A percentile compares a stretch with the other conserved stretches of the same genome.
These are phyloP conservation scores for Peromyscus leucopus DNA, from an alignment of 2,113 vertebrate genomes.

Conservation along the genomic window DNA sequence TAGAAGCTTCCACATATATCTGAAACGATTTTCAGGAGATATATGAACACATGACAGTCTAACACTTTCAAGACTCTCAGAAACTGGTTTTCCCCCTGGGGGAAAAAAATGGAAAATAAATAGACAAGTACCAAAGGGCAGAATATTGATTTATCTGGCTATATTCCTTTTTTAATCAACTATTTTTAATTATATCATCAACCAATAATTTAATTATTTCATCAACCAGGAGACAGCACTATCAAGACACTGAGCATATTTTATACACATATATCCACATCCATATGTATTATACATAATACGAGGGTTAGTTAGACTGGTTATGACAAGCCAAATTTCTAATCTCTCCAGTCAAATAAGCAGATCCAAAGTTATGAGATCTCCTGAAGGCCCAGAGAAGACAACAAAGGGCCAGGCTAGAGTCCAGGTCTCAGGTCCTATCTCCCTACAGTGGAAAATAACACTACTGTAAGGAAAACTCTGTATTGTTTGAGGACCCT, in stretches of 20 bases:
- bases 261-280: background rate
- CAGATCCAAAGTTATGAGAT: background rate
- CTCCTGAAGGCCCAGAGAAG: background rate
- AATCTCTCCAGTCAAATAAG: background rate
- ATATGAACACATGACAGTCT: constrained; percentile 82
- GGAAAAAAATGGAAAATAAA: constrained; percentile 67
- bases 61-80: constrained; percentile 74
- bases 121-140: constrained; percentile 23
- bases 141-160: constrained; percentile 49
- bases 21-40: constrained; percentile 82
- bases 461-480: background rate
- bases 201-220: background rate
- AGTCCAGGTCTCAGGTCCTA: background rate
- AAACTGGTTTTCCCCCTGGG: constrained; percentile 81
- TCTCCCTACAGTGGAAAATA: background rate
- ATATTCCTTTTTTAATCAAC: background rate
- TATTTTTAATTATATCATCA: no score
- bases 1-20: constrained; percentile 83
- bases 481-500: background rate
- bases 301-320: no score
- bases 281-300: no score
- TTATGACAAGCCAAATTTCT: background rate
- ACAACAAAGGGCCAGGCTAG: background rate
- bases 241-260: background rate
- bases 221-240: background rate